A percentile compares a stretch with the other conserved stretches of the same genome.
phyloP scores from a whole-genome alignment of 1,140 invertebrate genomes.

The Trachymyrmex septentrionalis region DNA sequence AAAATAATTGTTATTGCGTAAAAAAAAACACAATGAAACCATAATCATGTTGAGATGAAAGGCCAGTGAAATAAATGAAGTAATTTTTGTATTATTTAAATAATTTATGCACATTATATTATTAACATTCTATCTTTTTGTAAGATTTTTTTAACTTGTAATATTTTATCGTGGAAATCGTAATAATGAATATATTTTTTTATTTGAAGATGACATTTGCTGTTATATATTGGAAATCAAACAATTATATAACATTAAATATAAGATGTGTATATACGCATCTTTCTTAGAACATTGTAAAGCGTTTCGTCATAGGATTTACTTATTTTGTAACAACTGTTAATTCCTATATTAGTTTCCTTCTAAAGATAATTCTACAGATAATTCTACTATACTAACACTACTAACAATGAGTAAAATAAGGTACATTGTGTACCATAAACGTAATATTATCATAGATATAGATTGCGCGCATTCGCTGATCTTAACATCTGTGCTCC shows the following conservation, averaged over 20 bases:
- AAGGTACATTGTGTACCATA: background rate
- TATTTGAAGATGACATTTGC: background rate
- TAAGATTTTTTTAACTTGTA: background rate
- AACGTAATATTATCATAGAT: constrained; percentile 5
- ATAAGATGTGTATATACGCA: background rate
- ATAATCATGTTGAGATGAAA: background rate
- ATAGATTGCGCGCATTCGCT: too few relatives aligned
- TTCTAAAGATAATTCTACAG: background rate
- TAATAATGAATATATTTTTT: constrained; percentile 4
- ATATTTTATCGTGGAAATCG: background rate
- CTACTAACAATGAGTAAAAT: background rate
- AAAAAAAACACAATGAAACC: background rate
- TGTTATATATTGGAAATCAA: background rate
- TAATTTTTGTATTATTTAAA: background rate
- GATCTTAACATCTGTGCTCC: too few relatives aligned
- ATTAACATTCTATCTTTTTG: background rate
- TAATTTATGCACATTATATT: background rate
- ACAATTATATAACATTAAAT: background rate
- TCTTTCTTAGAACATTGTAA: background rate
- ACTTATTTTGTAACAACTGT: background rate
- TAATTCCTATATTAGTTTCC: background rate
- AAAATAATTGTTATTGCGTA: background rate
- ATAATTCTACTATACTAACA: background rate
- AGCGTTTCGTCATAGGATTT: too few relatives aligned
- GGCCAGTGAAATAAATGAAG: background rate